Conservation (phyloP, 2,888 invertebrate species). For the Meiosimyza decipiens region DNA sequence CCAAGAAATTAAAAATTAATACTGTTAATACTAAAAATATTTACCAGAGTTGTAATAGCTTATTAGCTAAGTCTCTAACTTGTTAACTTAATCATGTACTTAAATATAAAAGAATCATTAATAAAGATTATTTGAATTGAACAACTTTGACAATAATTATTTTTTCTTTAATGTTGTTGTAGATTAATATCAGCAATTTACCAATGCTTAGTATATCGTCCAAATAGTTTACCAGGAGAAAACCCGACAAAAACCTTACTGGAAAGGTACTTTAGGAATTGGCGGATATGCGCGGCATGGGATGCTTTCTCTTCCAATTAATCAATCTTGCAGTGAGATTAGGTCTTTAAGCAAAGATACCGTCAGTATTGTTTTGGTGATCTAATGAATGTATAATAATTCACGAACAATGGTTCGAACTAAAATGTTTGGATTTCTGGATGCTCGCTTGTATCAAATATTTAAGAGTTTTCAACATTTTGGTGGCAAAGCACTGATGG, state of each 20-base stretch:
- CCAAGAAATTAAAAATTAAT: no score
- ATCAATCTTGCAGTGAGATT: constrained; percentile 33
- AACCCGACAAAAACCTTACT: constrained; percentile 16
- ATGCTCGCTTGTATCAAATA: background rate
- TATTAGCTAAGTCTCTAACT: no score
- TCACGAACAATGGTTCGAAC: background rate
- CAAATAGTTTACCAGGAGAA: constrained; percentile 27
- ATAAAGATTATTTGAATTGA: no score
- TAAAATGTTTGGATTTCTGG: background rate
- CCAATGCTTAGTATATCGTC: constrained; percentile 16
- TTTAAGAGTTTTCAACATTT: no score
- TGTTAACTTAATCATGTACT: no score
- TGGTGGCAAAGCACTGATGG: no score
- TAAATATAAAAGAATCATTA: no score
- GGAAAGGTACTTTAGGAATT: constrained; percentile 32
- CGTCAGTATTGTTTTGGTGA: constrained; percentile 25
- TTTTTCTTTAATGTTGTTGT: constrained; percentile 33
- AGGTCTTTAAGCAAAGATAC: constrained; percentile 29
- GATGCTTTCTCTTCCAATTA: constrained; percentile 35
- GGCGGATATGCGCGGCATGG: constrained; percentile 31
- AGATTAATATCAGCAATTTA: constrained; percentile 25
- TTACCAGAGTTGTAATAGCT: no score
- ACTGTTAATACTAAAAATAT: no score
- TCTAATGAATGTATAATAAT: constrained; percentile 19
- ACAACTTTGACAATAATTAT: constrained; percentile 16